Evolutionary conservation across 2,888 invertebrate genomes (phyloP).

Genomic region (Thalpophila matura): DNA sequence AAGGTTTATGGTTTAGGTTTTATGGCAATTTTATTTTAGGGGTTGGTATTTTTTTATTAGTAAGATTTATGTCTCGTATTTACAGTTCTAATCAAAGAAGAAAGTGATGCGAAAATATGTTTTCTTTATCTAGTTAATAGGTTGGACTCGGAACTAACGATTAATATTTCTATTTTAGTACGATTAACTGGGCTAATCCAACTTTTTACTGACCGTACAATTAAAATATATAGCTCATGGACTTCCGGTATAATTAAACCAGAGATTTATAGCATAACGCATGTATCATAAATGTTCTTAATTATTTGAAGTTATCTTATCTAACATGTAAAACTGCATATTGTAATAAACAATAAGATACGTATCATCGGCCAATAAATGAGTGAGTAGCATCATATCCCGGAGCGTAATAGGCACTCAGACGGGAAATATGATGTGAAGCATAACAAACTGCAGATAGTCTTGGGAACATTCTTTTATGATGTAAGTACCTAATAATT

Average conservation of each 20-base stretch:
- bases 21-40: constrained; percentile 3
- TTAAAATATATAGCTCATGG: constrained; percentile 22
- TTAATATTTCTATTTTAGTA: constrained; percentile 13
- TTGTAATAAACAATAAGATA: constrained; percentile 73
- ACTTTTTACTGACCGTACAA: constrained; percentile 29
- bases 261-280: constrained; percentile 45
- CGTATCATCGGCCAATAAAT: constrained; percentile 72
- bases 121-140: neutral
- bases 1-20: too few species aligned
- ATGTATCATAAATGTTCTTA: constrained; percentile 43
- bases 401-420: constrained; percentile 73
- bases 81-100: neutral
- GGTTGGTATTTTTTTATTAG: neutral
- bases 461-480: constrained; percentile 83
- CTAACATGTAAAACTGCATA: constrained; percentile 57
- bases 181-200: constrained; percentile 3
- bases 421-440: constrained; percentile 77
- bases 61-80: neutral
- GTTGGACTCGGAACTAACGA: neutral
- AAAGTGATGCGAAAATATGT: neutral
- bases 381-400: constrained; percentile 71
- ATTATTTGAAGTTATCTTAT: constrained; percentile 55
- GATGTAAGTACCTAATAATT: constrained; percentile 82
- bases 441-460: constrained; percentile 71
- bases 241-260: constrained; percentile 45